Percentiles rank a stretch among this genome's conserved stretches.
phyloP scores from a whole-genome alignment of 64 coral and sea anemone species.

The Trachythela sp. region DNA sequence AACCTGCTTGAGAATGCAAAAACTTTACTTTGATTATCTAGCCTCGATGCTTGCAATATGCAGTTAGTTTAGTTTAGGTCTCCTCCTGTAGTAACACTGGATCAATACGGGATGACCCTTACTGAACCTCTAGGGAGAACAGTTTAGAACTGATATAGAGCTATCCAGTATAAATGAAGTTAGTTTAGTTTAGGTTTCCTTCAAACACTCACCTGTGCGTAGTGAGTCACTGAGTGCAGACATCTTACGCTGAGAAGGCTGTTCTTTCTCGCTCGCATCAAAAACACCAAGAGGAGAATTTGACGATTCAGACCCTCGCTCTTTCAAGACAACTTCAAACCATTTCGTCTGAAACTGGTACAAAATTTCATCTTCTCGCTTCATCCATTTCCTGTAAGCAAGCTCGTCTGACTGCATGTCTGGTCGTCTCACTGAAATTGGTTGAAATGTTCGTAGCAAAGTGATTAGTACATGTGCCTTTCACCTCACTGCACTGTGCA shows the following conservation, averaged over 20 bases:
- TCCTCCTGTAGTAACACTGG: too few species aligned
- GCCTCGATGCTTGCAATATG: too few species aligned
- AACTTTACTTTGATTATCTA: not conserved
- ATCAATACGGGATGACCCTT: too few species aligned
- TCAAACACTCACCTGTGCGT: too few species aligned
- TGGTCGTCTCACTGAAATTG: not conserved
- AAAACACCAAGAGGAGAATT: not conserved
- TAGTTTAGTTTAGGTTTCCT: too few species aligned
- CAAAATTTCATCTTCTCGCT: not conserved
- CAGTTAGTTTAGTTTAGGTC: too few species aligned
- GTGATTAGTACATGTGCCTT: not conserved
- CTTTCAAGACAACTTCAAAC: conserved; percentile 48
- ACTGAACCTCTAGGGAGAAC: too few species aligned
- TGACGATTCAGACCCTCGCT: not conserved
- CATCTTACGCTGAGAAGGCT: not conserved
- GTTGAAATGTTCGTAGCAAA: not conserved
- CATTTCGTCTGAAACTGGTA: conserved; percentile 51
- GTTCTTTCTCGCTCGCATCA: not conserved
- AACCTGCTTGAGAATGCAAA: not conserved
- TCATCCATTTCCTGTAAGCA: not conserved
- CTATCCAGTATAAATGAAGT: too few species aligned
- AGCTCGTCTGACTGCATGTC: not conserved
- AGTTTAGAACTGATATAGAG: too few species aligned
- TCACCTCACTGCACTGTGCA: too few species aligned
- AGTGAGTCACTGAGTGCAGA: not conserved